Percentiles rank a stretch among this genome's conserved stretches.
These are phyloP conservation scores for Synodontis membranacea DNA, from an alignment of 2,113 vertebrate genomes.

Conservation along the genomic window DNA sequence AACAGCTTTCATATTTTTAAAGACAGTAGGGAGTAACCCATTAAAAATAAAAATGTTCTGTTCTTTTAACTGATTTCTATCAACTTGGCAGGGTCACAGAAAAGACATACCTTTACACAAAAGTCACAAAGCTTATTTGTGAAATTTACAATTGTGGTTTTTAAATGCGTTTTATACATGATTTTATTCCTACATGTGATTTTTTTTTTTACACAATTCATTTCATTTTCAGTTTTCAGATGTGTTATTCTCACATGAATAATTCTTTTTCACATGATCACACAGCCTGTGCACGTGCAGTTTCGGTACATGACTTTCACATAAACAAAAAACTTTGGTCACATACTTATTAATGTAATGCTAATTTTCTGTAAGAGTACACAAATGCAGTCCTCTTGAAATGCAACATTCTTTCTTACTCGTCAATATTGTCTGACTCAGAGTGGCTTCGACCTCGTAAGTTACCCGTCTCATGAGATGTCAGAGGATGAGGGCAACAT, in stretches of 20 bases:
- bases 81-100: no score
- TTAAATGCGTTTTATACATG: not conserved
- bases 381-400: not conserved
- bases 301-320: not conserved
- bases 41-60: not conserved
- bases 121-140: not conserved
- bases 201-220: not conserved
- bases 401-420: not conserved
- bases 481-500: slow-evolving; percentile 81
- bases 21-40: not conserved
- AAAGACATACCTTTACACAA: no score
- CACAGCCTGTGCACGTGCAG: no score
- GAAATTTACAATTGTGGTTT: not conserved
- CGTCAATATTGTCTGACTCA: slow-evolving; percentile 54
- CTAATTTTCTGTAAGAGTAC: not conserved
- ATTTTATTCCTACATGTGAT: not conserved
- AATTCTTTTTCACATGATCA: not conserved
- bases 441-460: slow-evolving; percentile 77
- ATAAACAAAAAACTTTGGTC: no score
- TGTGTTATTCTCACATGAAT: not conserved
- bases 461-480: slow-evolving; percentile 62
- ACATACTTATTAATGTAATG: not conserved
- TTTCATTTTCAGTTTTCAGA: not conserved
- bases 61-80: not conserved
- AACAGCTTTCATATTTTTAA: not conserved